These are phyloP conservation scores for Rhagologus leucostigma DNA, from an alignment of 2,113 vertebrate species.

Conservation along the genomic window DNA sequence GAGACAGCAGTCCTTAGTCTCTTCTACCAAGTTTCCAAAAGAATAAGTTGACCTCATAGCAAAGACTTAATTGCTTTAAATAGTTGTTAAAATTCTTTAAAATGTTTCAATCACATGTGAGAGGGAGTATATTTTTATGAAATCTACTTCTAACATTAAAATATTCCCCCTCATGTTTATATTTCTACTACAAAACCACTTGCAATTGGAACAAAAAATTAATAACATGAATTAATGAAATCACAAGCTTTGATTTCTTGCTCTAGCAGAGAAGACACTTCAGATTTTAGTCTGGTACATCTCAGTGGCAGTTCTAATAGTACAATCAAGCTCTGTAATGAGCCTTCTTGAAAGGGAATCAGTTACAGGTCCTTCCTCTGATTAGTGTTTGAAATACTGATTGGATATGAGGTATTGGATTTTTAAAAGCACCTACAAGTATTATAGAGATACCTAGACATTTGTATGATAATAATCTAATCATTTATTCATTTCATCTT, in stretches of 20 bases:
- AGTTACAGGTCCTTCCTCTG: background rate
- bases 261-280: conserved; percentile 9
- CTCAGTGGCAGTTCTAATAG: conserved; percentile 35
- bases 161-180: background rate
- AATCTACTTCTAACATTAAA: background rate
- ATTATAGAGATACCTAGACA: background rate
- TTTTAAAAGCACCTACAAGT: background rate
- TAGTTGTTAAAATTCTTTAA: background rate
- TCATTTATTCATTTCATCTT: background rate
- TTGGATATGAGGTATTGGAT: background rate
- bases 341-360: conserved; percentile 11
- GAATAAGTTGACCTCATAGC: background rate
- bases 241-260: conserved; percentile 15
- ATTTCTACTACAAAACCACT: background rate
- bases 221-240: background rate
- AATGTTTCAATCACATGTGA: background rate
- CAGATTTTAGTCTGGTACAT: background rate
- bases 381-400: conserved; percentile 35
- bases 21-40: background rate
- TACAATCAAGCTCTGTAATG: conserved; percentile 37
- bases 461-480: conserved; percentile 11
- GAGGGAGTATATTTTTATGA: background rate
- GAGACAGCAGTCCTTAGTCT: background rate
- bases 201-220: background rate
- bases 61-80: background rate